phyloP scores from a whole-genome alignment of 1,140 invertebrate genomes.

The Hydropsyche tenuis region DNA sequence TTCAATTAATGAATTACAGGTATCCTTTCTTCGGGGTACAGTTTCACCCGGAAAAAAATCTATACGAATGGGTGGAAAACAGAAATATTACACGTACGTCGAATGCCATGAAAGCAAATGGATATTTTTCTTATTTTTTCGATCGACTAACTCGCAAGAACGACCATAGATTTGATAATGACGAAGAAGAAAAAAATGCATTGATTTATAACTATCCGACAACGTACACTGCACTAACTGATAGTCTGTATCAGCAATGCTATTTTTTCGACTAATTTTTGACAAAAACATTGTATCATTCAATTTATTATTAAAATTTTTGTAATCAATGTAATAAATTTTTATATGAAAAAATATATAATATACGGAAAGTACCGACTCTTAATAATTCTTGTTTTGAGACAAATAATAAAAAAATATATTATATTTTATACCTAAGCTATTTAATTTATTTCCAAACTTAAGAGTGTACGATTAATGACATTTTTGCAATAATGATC shows the following conservation, averaged over 20 bases:
- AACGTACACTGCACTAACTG: conserved; percentile 63
- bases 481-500: too few species aligned
- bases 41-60: conserved; percentile 91
- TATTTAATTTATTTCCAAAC: too few species aligned
- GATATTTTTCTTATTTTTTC: conserved; percentile 88
- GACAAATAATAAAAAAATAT: too few species aligned
- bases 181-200: conserved; percentile 58
- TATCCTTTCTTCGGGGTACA: conserved; percentile 87
- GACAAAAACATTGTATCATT: too few species aligned
- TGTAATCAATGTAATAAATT: too few species aligned
- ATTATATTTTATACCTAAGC: too few species aligned
- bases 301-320: too few species aligned
- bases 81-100: conserved; percentile 70
- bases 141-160: conserved; percentile 75
- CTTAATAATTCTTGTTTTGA: too few species aligned
- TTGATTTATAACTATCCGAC: conserved; percentile 74
- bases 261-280: conserved; percentile 59
- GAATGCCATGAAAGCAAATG: conserved; percentile 68
- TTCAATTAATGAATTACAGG: too few species aligned
- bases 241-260: conserved; percentile 64
- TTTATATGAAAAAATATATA: too few species aligned
- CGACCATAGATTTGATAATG: conserved; percentile 60
- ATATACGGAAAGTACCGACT: too few species aligned
- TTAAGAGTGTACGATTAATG: too few species aligned
- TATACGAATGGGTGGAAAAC: conserved; percentile 77